These are phyloP conservation scores for Elgonia sp. DNA, from an alignment of 2,888 invertebrate genomes.

Conservation along the genomic window DNA sequence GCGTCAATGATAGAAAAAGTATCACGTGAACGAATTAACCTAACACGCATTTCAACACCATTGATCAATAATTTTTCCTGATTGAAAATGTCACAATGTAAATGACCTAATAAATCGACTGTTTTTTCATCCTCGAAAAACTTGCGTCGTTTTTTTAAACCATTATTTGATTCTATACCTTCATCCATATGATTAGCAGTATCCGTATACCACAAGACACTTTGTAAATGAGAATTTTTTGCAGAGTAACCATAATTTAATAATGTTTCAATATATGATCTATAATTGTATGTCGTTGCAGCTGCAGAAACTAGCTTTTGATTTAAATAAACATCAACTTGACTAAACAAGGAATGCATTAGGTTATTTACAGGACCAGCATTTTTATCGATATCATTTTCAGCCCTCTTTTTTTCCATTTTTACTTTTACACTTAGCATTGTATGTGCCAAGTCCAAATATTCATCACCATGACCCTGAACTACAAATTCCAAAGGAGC, in stretches of 20 bases:
- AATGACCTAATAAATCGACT: slow-evolving; percentile 15
- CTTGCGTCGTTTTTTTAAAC: background rate
- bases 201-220: slow-evolving; percentile 46
- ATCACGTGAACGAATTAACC: slow-evolving; percentile 1
- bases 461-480: slow-evolving; percentile 76
- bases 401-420: background rate
- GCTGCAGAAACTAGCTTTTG: slow-evolving; percentile 77
- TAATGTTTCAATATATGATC: too few species aligned
- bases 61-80: too few species aligned
- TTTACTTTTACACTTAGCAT: slow-evolving; percentile 63
- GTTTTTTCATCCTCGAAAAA: slow-evolving; percentile 6
- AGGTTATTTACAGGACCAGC: too few species aligned
- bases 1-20: slow-evolving; percentile 8
- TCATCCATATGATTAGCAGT: slow-evolving; percentile 23
- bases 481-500: slow-evolving; percentile 77
- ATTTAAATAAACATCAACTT: slow-evolving; percentile 76
- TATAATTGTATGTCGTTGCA: too few species aligned
- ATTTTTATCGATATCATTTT: background rate
- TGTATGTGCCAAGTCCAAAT: too few species aligned
- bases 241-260: slow-evolving; percentile 73
- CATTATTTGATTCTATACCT: background rate
- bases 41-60: too few species aligned
- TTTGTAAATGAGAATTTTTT: slow-evolving; percentile 74
- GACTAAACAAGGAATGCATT: too few species aligned
- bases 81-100: too few species aligned